Conservation (phyloP, 92 coral and sea anemone genomes). For the Zoanthus solanderi region DNA sequence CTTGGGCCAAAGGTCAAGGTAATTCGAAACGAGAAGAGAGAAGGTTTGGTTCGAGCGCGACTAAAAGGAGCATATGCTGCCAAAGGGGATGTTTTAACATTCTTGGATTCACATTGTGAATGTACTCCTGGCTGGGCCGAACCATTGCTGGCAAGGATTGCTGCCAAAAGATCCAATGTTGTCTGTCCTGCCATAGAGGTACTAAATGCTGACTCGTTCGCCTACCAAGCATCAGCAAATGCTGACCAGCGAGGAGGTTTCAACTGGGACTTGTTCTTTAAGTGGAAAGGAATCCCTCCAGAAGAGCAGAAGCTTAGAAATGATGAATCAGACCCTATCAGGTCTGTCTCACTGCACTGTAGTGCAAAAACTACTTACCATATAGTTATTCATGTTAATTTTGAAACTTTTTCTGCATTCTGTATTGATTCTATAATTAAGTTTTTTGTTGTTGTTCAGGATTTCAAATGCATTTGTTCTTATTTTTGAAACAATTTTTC, state of each 20-base stretch:
- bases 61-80: constrained; percentile 90
- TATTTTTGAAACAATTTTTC: too few species aligned
- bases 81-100: constrained; percentile 92
- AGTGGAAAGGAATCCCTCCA: constrained; percentile 99
- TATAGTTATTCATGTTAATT: too few species aligned
- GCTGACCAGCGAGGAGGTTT: constrained; percentile 99
- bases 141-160: constrained; percentile 94
- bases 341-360: constrained; percentile 52
- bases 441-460: too few species aligned
- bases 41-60: constrained; percentile 97
- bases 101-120: constrained; percentile 98
- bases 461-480: too few species aligned
- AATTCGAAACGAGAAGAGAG: constrained; percentile 88
- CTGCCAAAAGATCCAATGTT: constrained; percentile 83
- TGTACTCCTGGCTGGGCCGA: constrained; percentile 99
- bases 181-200: constrained; percentile 99
- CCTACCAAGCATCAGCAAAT: constrained; percentile 95
- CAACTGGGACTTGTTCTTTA: constrained; percentile 98
- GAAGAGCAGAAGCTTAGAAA: constrained; percentile 93
- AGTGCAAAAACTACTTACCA: too few species aligned
- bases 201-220: constrained; percentile 95
- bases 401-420: too few species aligned
- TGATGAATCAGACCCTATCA: constrained; percentile 92
- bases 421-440: too few species aligned
- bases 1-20: constrained; percentile 86